Evolutionary conservation across 2,797 vertebrate genomes (phyloP), one percentile per base, ranked within the genome.

Genomic region (Gymnothorax javanicus): DNA sequence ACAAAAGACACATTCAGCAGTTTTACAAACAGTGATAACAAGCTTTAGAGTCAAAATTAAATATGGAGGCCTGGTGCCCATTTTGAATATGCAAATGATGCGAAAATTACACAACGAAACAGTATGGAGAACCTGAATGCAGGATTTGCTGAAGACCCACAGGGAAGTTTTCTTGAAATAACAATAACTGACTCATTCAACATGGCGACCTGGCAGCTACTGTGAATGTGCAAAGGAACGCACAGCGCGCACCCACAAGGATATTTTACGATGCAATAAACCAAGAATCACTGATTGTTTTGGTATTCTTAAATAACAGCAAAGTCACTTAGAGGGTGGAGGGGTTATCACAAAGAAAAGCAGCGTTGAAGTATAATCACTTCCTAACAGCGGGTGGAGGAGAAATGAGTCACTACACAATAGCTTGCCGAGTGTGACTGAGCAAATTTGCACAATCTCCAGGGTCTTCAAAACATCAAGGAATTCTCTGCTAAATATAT

Each of bases 291-390:
- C 77, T 3, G 77, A 81, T 81, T 56, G 20, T 56, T 81, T 81
- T n/a, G 77, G 77, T 81, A 56, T 56, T 56, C 77, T 56, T 81
- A 81, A 81, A 56, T n/a, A 20, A 50, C 52, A 56, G n/a, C 50
- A 7, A n/a, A 81, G 50, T 81, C 77, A 56, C 77, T 81, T 81
- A 81, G 77, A 81, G 33, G 77, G 77, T 1, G 77, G 77, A 23
- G 52, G 23, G 77, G 20, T 81, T 81, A 81, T 81, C 77, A 20
- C 52, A 13, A 52, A 54, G 77, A 81, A 81, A 81, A 81, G 50
- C 52, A 23, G 17, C 9, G 77, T 56, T 56, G 6, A 56, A 56
- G 50, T 33, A 56, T 56, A 81, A 56, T 81, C 77, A n/a, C 17
- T 81, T 56, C 77, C 77, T 56, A 23, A n/a, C 50, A 8, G 7